Base-by-base conservation (phyloP, 2,113 vertebrate species). In the Ornithorhynchus anatinus region DNA sequence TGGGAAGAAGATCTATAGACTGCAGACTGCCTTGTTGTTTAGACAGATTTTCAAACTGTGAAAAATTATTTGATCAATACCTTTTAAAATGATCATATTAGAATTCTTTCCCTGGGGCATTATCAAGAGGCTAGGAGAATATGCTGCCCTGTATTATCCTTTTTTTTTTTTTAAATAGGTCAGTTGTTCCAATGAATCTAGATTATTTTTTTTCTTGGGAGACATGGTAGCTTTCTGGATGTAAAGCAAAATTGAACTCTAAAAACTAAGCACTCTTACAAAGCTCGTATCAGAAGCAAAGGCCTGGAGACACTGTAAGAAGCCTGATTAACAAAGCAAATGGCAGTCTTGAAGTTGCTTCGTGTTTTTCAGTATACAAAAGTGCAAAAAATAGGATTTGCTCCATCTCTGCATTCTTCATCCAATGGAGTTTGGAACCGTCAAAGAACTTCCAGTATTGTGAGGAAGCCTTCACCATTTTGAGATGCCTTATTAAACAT, bases 171-270 rank as follows among this genome's bases (percentile, higher is more conserved):
- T 69, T 35, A 85, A 85, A 81, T 70, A 53, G 84, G 64, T 51
- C 75, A 73, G 73, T 88, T 50, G 77, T 56, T 84, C 64, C 71
- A 33, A 37, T 80, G 37, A 66, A 11, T 53, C 45, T 67, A 85
- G 56, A 77, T 85, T 82, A 45, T n/a, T n/a, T n/a, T 48, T 52
- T 88, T 85, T 63, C 1, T 0, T 47, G 80, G 69, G 52, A 25
- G 81, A 85, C 85, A 88, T 88, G n/a, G 74, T 86, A 85, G 69
- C 31, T 70, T 19, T 45, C 25, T 67, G 77, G 71, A n/a, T 37
- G 44, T 45, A 33, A 57, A 45, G 40, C 25, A 19, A 19, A 15
- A 15, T 25, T 31, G 52, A 27, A 66, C 66, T 75, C 69, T 51
- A 10, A 36, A 70, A 72, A 59, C 39, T 13, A 64, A 75, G 36